phyloP scores from a whole-genome alignment of 2,888 invertebrate genomes.

The Bruchidius siliquastri region DNA sequence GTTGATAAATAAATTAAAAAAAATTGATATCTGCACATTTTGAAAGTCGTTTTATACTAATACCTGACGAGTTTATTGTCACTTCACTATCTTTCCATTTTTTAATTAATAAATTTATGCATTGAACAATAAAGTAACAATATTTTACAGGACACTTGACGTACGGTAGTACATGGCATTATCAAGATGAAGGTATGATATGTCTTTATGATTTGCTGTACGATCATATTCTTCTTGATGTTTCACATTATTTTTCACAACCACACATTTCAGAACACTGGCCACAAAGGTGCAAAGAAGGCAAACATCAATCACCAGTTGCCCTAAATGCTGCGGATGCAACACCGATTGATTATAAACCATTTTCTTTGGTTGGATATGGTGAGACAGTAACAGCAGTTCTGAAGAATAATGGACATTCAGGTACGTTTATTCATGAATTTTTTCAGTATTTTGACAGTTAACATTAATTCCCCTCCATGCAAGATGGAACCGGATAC shows the following conservation, averaged over 20 bases:
- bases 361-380: constrained; percentile 14
- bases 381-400: constrained; percentile 44
- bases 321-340: constrained; percentile 8
- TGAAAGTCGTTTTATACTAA: no score
- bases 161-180: constrained; percentile 6
- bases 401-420: constrained; percentile 65
- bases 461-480: no score
- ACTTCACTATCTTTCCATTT: no score
- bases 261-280: constrained; percentile 16
- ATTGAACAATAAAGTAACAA: background rate
- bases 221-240: no score
- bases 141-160: constrained; percentile 7
- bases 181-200: constrained; percentile 12
- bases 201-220: no score
- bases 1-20: no score
- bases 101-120: no score
- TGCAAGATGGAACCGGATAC: no score
- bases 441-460: no score
- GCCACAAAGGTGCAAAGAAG: constrained; percentile 10
- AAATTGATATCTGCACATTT: no score
- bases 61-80: no score
- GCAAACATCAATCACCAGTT: constrained; percentile 15
- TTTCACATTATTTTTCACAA: no score
- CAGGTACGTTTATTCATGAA: constrained; percentile 50
- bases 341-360: constrained; percentile 4